Base-by-base conservation (phyloP, 2,113 vertebrate genomes). In the Corynorhinus townsendii region DNA sequence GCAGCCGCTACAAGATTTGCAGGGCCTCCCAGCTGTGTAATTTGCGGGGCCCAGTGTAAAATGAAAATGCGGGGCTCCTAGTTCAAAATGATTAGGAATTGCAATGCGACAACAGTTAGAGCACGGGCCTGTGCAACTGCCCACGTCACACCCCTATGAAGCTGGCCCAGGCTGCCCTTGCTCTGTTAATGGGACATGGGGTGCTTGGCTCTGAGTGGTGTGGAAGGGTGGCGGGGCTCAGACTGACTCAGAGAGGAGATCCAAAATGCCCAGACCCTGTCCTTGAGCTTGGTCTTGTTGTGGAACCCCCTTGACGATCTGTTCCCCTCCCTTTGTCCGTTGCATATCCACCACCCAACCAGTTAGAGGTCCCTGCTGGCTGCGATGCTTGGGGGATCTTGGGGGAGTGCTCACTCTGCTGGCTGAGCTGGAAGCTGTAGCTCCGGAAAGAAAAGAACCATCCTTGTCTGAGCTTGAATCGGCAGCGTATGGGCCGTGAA, bases 71-170 rank as follows among this genome's bases (percentile, higher is more conserved):
- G 7, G 26, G 19, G 20, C 30, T 73, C 54, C 73, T 64, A 20
- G 30, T 49, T 72, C n/a, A 22, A 9, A 47, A 77, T 28, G 47
- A 9, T 15, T 35, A 66, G 83, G 68, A 69, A 73, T 30, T 20
- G 43, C 11, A 12, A 5, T 11, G 4, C 1, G 11, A 52, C 5
- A 17, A 19, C 22, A 54, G 20, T n/a, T 24, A 45, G 62, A 66
- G 76, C 4, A 0, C 2, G 1, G 72, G n/a, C 56, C 69, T 24
- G 38, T 6, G 14, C 30, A 0, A 5, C 19, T 14, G 26, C 7
- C 15, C n/a, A 28, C 35, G 68, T 24, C 0, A 2, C 43, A n/a
- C 2, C 30, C 7, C 12, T 0, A 0, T 9, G 59, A 76, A 33
- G 86, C n/a, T 14, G 16, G 47, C n/a, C 15, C 16, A 15, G 56